Evolutionary conservation across 1,140 invertebrate species (phyloP), one percentile per base, ranked within the genome.

Genomic region (Drosophila chauvacae): DNA sequence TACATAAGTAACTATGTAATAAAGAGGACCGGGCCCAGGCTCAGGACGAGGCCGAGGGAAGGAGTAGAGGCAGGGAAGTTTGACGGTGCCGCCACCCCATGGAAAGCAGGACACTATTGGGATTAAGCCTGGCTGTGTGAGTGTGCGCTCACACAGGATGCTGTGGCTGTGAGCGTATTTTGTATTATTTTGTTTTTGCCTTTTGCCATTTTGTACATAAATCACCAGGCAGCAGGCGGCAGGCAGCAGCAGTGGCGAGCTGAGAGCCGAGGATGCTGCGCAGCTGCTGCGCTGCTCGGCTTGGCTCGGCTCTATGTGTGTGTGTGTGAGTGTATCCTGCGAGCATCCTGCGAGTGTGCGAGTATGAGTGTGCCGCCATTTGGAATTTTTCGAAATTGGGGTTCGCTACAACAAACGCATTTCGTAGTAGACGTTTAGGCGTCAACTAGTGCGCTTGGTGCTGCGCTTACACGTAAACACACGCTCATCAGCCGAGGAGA

Each of bases 371-470:
- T 91, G 91, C 87, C 91, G 91, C 91, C 91, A 92, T 92, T 92
- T 92, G 87, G 82, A 92, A 92, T 88, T 92, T 87, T 88, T 92
- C 87, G 91, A 92, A 92, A 93, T 92, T 91, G 90, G 92, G 92
- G 85, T 92, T 92, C 80, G 90, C 91, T 93, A 91, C 90, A 92
- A 91, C 92, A 91, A 92, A 83, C 88, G 81, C 82, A 90, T 92
- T 92, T 93, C 92, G 92, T 93, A 93, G 92, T 93, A 93, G 92
- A 93, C 92, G 92, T 93, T 93, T 93, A 93, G 92, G 92, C 92
- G 92, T 93, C 92, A 93, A 93, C 92, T 92, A 92, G 92, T 92
- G 90, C 92, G 92, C 92, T 93, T 92, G 92, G 92, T 92, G 86
- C 91, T 91, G 88, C 91, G 90, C 92, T 92, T 92, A 81, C 80